Conservation (phyloP, 2,113 vertebrate species). For the Dendropsophus ebraccatus region DNA sequence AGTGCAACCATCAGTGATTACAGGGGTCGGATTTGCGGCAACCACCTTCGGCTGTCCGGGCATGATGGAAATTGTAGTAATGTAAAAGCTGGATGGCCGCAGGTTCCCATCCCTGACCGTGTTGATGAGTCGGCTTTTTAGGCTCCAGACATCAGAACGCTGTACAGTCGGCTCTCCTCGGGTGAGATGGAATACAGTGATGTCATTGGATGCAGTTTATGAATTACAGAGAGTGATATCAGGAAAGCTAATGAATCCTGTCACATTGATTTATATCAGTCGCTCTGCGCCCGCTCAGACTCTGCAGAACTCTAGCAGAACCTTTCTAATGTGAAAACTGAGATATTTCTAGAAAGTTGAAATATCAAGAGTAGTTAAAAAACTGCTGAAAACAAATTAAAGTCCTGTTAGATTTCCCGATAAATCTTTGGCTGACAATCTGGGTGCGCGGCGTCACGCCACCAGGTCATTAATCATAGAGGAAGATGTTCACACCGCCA, state of each 20-base stretch:
- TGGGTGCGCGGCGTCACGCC: constrained; percentile 23
- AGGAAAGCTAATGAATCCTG: constrained; percentile 20
- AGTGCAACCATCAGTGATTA: too few relatives aligned
- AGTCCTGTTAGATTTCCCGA: constrained; percentile 31
- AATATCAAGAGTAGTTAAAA: constrained; percentile 34
- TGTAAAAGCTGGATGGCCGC: too few relatives aligned
- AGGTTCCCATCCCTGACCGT: too few relatives aligned
- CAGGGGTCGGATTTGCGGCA: too few relatives aligned
- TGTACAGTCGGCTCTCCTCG: neutral
- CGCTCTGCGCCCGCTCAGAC: neutral
- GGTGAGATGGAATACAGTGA: neutral
- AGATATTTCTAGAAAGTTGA: constrained; percentile 38
- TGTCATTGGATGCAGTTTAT: constrained; percentile 10
- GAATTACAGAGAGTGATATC: constrained; percentile 5
- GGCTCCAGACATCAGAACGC: neutral
- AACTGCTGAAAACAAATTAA: constrained; percentile 44
- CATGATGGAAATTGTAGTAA: too few relatives aligned
- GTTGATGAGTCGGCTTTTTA: too few relatives aligned
- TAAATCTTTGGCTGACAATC: constrained; percentile 47
- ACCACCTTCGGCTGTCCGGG: too few relatives aligned
- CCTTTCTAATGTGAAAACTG: constrained; percentile 18
- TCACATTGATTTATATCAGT: constrained; percentile 14
- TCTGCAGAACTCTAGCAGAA: neutral
- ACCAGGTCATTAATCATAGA: constrained; percentile 46
- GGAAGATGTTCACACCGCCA: constrained; percentile 34